Percentiles rank a stretch among this genome's conserved stretches.
Evolutionary conservation across 2,113 vertebrate species (phyloP).

Genomic region (Fulmarus glacialis): DNA sequence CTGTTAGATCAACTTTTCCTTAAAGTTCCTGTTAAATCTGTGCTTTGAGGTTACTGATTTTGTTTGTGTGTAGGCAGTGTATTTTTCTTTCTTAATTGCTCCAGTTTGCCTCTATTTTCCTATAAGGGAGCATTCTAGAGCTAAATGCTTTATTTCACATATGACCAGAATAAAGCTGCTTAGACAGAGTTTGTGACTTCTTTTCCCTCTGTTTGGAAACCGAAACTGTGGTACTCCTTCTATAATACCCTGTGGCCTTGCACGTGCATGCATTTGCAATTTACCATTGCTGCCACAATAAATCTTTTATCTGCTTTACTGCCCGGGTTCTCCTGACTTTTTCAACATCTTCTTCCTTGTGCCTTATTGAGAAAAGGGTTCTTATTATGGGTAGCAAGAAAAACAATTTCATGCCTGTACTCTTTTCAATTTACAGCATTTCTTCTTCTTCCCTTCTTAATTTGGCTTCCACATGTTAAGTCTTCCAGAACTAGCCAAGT

Average conservation of each 20-base stretch:
- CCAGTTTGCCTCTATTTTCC: not conserved
- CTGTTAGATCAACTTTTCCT: not conserved
- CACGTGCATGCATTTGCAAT: fast-evolving
- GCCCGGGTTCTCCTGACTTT: not conserved
- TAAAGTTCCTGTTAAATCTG: not conserved
- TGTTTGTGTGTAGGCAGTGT: not conserved
- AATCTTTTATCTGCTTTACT: not conserved
- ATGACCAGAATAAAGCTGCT: not conserved
- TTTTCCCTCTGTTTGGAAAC: not conserved
- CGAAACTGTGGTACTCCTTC: not conserved
- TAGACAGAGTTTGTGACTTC: not conserved
- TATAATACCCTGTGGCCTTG: not conserved
- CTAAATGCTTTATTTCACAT: not conserved
- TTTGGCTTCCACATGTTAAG: not conserved
- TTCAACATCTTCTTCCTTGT: not conserved
- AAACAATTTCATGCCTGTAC: not conserved
- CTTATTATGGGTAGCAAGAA: not conserved
- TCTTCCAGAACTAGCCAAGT: not conserved
- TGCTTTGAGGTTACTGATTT: not conserved
- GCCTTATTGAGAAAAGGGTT: not conserved
- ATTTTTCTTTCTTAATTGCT: not conserved
- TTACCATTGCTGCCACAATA: not conserved
- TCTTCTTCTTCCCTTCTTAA: not conserved
- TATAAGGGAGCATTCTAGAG: not conserved
- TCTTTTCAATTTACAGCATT: not conserved